phyloP scores from a whole-genome alignment of 2,888 invertebrate species.

The Synanthedon formicaeformis region DNA sequence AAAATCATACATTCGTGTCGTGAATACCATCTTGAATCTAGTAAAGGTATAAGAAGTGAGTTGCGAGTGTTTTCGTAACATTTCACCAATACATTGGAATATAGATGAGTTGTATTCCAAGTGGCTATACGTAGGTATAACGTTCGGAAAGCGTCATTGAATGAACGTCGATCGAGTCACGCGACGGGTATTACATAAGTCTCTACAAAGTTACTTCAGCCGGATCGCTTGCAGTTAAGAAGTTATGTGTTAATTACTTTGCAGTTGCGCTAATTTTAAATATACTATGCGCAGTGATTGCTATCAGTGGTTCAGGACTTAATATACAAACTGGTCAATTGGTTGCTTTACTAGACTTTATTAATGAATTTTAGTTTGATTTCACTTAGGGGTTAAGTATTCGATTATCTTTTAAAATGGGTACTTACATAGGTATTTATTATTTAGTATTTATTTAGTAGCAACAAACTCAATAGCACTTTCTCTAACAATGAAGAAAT shows the following conservation, averaged over 20 bases:
- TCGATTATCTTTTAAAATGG: too few relatives aligned
- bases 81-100: background rate
- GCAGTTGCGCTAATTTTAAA: conserved; percentile 46
- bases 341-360: background rate
- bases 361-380: too few relatives aligned
- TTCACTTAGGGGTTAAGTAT: too few relatives aligned
- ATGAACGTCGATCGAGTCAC: conserved; percentile 50
- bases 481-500: too few relatives aligned
- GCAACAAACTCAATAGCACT: too few relatives aligned
- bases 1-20: too few relatives aligned
- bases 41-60: too few relatives aligned
- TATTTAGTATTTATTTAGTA: too few relatives aligned
- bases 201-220: conserved; percentile 35
- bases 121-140: background rate
- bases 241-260: conserved; percentile 55
- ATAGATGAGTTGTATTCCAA: background rate
- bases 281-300: conserved; percentile 27
- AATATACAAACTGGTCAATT: conserved; percentile 1
- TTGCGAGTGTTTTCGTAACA: background rate
- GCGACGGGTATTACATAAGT: conserved; percentile 50
- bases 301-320: conserved; percentile 1
- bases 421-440: too few relatives aligned
- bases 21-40: too few relatives aligned
- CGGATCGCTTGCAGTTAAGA: conserved; percentile 56
- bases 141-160: conserved; percentile 26